These are phyloP conservation scores for Eudiplozoon nipponicum DNA, from an alignment of 2,888 invertebrate genomes.

Conservation along the genomic window DNA sequence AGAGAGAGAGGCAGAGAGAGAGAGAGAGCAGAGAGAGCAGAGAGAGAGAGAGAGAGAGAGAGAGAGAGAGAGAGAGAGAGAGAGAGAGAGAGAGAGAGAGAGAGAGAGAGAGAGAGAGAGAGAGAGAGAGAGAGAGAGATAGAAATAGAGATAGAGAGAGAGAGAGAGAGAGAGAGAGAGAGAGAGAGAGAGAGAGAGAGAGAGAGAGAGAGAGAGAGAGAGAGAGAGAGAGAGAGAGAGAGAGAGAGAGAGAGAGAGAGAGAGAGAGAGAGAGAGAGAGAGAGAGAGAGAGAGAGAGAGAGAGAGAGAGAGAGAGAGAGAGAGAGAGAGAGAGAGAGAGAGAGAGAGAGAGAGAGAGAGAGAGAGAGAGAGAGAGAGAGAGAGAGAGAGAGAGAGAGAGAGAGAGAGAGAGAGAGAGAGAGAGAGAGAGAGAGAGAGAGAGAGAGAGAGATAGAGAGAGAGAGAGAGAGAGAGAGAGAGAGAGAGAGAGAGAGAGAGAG, in stretches of 20 bases:
- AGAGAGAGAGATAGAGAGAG: slow-evolving; percentile 7
- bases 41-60: slow-evolving; percentile 6
- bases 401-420: slow-evolving; percentile 6
- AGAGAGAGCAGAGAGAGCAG: too few relatives aligned
- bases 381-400: slow-evolving; percentile 7
- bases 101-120: slow-evolving; percentile 8
- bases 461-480: neutral
- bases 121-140: slow-evolving; percentile 8
- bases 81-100: slow-evolving; percentile 7
- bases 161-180: slow-evolving; percentile 7
- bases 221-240: slow-evolving; percentile 8
- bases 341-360: slow-evolving; percentile 8
- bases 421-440: slow-evolving; percentile 7
- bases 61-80: slow-evolving; percentile 7
- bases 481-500: slow-evolving; percentile 5
- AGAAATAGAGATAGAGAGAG: slow-evolving; percentile 6
- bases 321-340: slow-evolving; percentile 6
- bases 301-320: slow-evolving; percentile 8
- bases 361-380: slow-evolving; percentile 8
- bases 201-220: slow-evolving; percentile 9
- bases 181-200: slow-evolving; percentile 9
- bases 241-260: slow-evolving; percentile 7
- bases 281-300: slow-evolving; percentile 7
- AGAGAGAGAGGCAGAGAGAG: too few relatives aligned
- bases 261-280: slow-evolving; percentile 7